Percentiles rank a stretch among this genome's conserved stretches.
Conservation (phyloP, 2,113 vertebrate species). For the Rutilus rutilus region DNA sequence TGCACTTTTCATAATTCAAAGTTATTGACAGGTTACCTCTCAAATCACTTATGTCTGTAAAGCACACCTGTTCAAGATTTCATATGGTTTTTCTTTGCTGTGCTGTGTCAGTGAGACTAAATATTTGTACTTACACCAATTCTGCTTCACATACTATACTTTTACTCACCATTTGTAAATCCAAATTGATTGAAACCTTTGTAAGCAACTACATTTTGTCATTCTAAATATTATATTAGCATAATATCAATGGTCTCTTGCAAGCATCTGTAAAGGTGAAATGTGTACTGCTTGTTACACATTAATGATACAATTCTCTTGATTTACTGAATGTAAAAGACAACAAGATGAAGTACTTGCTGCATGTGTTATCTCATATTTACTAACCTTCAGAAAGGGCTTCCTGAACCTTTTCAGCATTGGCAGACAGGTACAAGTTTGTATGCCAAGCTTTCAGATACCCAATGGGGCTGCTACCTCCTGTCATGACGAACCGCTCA, state of each 20-base stretch:
- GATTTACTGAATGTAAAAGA: background rate
- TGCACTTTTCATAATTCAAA: slow-evolving; percentile 31
- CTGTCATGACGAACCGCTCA: slow-evolving; percentile 98
- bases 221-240: background rate
- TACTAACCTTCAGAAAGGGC: slow-evolving; percentile 89
- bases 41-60: slow-evolving; percentile 5
- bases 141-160: background rate
- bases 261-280: background rate
- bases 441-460: slow-evolving; percentile 98
- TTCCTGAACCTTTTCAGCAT: slow-evolving; percentile 91
- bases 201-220: background rate
- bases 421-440: slow-evolving; percentile 96
- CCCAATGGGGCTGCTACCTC: slow-evolving; percentile 92
- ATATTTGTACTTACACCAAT: background rate
- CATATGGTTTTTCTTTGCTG: background rate
- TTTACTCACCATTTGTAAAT: background rate
- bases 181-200: background rate
- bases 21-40: slow-evolving; percentile 27
- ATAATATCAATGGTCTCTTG: background rate
- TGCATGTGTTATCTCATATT: background rate
- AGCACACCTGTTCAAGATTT: background rate
- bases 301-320: background rate
- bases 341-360: background rate
- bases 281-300: background rate
- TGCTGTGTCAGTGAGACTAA: background rate